Base-by-base conservation (phyloP, 1,140 invertebrate genomes). In the Pogonomyrmex californicus region DNA sequence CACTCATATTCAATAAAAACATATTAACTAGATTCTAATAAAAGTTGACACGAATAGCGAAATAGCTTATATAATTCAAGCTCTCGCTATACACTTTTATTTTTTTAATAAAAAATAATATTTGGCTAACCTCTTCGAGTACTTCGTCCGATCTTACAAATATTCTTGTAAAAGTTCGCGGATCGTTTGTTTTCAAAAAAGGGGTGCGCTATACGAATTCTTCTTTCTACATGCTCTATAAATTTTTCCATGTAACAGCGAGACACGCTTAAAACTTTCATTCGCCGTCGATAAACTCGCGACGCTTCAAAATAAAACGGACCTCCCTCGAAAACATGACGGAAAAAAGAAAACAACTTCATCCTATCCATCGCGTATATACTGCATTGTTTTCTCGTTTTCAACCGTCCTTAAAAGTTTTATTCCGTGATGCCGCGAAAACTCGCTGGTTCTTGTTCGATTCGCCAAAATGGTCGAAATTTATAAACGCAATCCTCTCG, bases 261-360 rank as follows among this genome's bases (percentile, higher is more conserved):
- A 65, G 23, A 65, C 7, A 23, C 2, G 17, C 17, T 51, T 56
- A 38, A 23, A 73, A 73, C 17, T 54, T 36, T 73, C 49, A 54
- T 73, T 73, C 51, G 33, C 17, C 30, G 14, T 71, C 9, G n/a
- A 73, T 36, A 73, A 56, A 36, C 17, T 73, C 30, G 30, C 17
- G 33, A 56, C 1, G 17, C 9, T 12, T 36, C 30, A 17, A 30
- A 33, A 68, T 41, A 71, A 71, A 49, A 51, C 49, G 49, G 6
- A 5, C 0, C n/a, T 49, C 41, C 3, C 47, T 2, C 47, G 30
- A 14, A 17, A 71, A 44, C 65, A 54, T 4, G 47, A 71, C 14
- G 23, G 33, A 2, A 36, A n/a, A 73, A 38, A 44, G 30, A 51
- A 23, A 23, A 36, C 9, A 36, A 51, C 49, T n/a, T 54, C 0